Percentiles rank a stretch among this genome's conserved stretches.
These are phyloP conservation scores for Oegoconia quadripuncta DNA, from an alignment of 2,888 invertebrate genomes.

Conservation along the genomic window DNA sequence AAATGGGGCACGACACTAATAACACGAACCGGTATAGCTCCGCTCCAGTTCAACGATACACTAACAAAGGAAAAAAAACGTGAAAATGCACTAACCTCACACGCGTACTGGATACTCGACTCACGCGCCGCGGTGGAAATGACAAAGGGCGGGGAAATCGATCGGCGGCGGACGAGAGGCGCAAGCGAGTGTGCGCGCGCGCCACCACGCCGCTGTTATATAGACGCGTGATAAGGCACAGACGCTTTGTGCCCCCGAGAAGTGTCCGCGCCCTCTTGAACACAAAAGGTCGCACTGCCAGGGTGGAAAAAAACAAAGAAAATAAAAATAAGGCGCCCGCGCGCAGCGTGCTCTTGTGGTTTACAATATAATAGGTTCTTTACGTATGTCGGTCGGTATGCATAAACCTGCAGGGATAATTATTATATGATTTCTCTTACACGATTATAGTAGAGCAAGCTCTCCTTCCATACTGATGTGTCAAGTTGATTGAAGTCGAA, in stretches of 20 bases:
- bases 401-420: background rate
- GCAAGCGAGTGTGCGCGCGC: slow-evolving; percentile 71
- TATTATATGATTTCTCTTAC: background rate
- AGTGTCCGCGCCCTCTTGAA: slow-evolving; percentile 13
- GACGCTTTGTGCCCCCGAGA: slow-evolving; percentile 32
- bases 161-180: slow-evolving; percentile 50
- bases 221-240: slow-evolving; percentile 59
- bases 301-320: slow-evolving; percentile 2
- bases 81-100: slow-evolving; percentile 61
- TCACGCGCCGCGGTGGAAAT: slow-evolving; percentile 58
- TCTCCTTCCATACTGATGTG: too few species aligned
- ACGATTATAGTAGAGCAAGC: too few species aligned
- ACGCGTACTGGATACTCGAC: slow-evolving; percentile 57
- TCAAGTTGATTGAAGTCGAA: too few species aligned
- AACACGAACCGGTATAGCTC: slow-evolving; percentile 22
- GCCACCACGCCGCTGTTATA: slow-evolving; percentile 54
- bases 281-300: background rate
- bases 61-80: slow-evolving; percentile 26
- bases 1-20: slow-evolving; percentile 22
- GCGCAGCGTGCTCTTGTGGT: background rate
- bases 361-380: too few species aligned
- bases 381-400: background rate
- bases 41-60: slow-evolving; percentile 26
- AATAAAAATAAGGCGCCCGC: too few species aligned
- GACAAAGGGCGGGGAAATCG: slow-evolving; percentile 57